Conservation (phyloP, 2,113 vertebrate species). For the Oceanites oceanicus region DNA sequence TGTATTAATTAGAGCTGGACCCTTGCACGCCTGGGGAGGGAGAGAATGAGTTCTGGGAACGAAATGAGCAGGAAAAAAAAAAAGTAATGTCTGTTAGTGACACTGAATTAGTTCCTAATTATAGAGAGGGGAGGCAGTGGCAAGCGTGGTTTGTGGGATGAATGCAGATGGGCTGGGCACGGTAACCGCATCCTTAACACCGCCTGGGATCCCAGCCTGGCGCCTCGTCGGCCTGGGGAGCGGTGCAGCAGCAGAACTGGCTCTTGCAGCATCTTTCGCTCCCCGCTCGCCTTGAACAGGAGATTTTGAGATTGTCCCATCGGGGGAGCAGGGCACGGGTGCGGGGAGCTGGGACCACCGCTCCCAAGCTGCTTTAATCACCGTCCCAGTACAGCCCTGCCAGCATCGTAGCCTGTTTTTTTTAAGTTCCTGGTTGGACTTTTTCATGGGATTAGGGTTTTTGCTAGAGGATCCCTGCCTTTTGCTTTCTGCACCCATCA, state of each 20-base stretch:
- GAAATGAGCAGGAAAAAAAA: not conserved
- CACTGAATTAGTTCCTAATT: not conserved
- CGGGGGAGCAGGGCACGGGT: not conserved
- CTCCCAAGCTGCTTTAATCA: not conserved
- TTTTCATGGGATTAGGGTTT: not conserved
- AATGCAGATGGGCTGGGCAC: not conserved
- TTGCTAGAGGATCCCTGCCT: not conserved
- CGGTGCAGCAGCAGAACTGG: not conserved
- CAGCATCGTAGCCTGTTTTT: not conserved
- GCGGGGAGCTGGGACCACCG: not conserved
- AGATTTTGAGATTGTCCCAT: not conserved
- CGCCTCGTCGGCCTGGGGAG: not conserved
- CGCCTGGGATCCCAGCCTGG: fast-evolving
- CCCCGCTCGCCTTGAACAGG: not conserved
- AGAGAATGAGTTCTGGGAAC: not conserved
- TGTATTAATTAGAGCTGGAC: not conserved
- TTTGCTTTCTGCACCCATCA: not conserved
- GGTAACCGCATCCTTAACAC: not conserved
- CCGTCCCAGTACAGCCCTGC: not conserved
- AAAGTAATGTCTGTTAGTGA: not conserved
- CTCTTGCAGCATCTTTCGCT: not conserved
- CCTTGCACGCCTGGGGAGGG: not conserved
- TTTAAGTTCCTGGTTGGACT: not conserved
- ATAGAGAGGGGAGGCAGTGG: not conserved
- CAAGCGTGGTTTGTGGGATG: not conserved